phyloP scores from a whole-genome alignment of 2,888 invertebrate species.

The Gymnoscelis rufifasciata region DNA sequence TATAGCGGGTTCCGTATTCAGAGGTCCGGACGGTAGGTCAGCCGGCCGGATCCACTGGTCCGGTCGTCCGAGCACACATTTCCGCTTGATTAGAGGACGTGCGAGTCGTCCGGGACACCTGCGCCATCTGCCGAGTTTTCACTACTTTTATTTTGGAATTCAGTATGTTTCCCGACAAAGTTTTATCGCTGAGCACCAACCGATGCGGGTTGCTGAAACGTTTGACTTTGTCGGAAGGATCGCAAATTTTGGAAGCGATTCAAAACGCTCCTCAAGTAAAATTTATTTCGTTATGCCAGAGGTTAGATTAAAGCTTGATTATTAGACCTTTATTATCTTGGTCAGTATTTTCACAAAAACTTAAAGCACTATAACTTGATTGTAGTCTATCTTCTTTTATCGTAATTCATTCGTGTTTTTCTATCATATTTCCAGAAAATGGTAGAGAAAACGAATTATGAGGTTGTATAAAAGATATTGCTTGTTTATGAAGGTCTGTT shows the following conservation, averaged over 20 bases:
- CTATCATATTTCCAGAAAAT: constrained; percentile 44
- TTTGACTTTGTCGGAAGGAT: constrained; percentile 48
- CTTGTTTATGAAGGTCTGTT: constrained; percentile 71
- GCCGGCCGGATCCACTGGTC: constrained; percentile 33
- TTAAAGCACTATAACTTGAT: constrained; percentile 10
- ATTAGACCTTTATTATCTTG: constrained; percentile 13
- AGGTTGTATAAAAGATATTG: constrained; percentile 63
- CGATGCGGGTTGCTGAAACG: constrained; percentile 52
- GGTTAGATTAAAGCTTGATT: background rate
- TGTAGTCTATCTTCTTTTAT: constrained; percentile 23
- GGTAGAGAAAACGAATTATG: constrained; percentile 56
- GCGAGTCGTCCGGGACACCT: constrained; percentile 63
- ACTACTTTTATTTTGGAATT: constrained; percentile 64
- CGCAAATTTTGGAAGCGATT: constrained; percentile 19
- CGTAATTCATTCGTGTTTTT: constrained; percentile 33
- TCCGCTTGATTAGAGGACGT: constrained; percentile 73
- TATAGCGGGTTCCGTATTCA: constrained; percentile 41
- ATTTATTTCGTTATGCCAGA: constrained; percentile 2
- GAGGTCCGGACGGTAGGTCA: constrained; percentile 42
- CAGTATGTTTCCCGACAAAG: constrained; percentile 51
- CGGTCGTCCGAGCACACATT: constrained; percentile 64
- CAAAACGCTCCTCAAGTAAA: constrained; percentile 1
- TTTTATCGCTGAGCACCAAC: constrained; percentile 58
- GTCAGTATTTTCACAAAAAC: constrained; percentile 17
- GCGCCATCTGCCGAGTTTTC: constrained; percentile 63